Percentiles rank a stretch among this genome's conserved stretches.
These are phyloP conservation scores for Drosophila malerkotliana DNA, from an alignment of 1,140 invertebrate species.

Conservation along the genomic window DNA sequence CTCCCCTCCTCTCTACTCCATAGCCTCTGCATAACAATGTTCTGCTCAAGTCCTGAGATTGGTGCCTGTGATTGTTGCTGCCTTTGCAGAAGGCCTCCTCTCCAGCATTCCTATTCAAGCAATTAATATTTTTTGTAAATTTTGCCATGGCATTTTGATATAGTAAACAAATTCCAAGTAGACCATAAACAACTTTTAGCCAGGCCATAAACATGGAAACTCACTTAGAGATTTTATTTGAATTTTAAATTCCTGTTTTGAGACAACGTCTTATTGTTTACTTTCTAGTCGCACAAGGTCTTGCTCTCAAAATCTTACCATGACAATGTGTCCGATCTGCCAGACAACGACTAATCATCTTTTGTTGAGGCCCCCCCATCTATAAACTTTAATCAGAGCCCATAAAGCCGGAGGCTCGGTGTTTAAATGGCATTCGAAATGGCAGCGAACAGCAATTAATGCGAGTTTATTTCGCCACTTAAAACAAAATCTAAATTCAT, in stretches of 20 bases:
- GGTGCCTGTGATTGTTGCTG: constrained; percentile 48
- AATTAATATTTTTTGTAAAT: constrained; percentile 62
- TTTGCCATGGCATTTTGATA: constrained; percentile 37
- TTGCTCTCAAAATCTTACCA: constrained; percentile 39
- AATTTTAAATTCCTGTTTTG: constrained; percentile 43
- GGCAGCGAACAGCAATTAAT: constrained; percentile 72
- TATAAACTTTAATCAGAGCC: constrained; percentile 61
- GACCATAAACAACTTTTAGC: constrained; percentile 50
- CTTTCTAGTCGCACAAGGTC: constrained; percentile 22
- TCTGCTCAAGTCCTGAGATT: constrained; percentile 21
- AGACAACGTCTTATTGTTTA: constrained; percentile 1
- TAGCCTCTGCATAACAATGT: constrained; percentile 44
- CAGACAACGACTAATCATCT: constrained; percentile 39
- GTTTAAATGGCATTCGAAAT: constrained; percentile 60
- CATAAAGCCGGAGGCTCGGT: constrained; percentile 46
- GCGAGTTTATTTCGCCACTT: constrained; percentile 63
- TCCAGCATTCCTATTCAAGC: constrained; percentile 26
- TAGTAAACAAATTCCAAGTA: constrained; percentile 30
- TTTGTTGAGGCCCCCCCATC: constrained; percentile 36
- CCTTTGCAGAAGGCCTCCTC: constrained; percentile 6
- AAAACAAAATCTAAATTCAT: constrained; percentile 69
- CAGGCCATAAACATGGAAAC: constrained; percentile 35
- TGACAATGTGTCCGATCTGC: constrained; percentile 47
- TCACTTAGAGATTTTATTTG: constrained; percentile 42
- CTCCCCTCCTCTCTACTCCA: no score